These are phyloP conservation scores for Porites cylindrica DNA, from an alignment of 92 coral and sea anemone species.

Conservation along the genomic window DNA sequence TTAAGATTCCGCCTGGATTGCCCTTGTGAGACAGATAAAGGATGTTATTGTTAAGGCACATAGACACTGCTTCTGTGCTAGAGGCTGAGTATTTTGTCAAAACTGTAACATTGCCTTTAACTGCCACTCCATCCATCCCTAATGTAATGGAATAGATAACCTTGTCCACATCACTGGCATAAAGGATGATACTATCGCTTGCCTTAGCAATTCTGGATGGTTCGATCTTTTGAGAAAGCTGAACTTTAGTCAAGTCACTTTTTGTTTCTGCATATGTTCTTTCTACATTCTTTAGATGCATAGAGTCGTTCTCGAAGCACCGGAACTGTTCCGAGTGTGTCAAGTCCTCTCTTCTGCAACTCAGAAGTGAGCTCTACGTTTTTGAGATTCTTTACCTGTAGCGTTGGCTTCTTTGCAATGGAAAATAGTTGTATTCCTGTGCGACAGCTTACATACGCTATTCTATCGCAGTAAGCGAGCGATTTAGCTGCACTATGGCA, in stretches of 20 bases:
- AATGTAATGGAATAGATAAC: conserved; percentile 43
- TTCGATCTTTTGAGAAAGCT: conserved; percentile 23
- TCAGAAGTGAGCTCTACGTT: neutral
- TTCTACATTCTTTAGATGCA: conserved; percentile 33
- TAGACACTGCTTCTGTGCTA: conserved; percentile 41
- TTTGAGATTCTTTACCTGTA: too few species aligned
- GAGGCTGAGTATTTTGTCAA: conserved; percentile 47
- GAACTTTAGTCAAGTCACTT: conserved; percentile 48
- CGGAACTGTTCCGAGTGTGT: neutral
- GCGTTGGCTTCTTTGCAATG: too few species aligned
- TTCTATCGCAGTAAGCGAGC: too few species aligned
- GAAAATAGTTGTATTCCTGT: too few species aligned
- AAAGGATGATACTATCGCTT: conserved; percentile 47
- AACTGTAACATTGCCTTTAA: conserved; percentile 45
- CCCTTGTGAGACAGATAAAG: conserved; percentile 73
- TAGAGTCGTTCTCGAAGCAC: conserved; percentile 17
- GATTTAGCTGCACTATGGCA: too few species aligned
- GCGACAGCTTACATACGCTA: too few species aligned
- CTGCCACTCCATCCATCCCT: conserved; percentile 61
- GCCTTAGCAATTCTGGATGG: conserved; percentile 31
- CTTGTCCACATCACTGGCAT: conserved; percentile 57
- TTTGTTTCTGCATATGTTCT: conserved; percentile 28
- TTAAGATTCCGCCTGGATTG: conserved; percentile 64
- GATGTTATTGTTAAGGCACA: conserved; percentile 56
- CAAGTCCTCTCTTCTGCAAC: conserved; percentile 14